Percentiles rank a stretch among this genome's conserved stretches.
Evolutionary conservation across 1,140 invertebrate genomes (phyloP).

Genomic region (Ectropis grisescens): DNA sequence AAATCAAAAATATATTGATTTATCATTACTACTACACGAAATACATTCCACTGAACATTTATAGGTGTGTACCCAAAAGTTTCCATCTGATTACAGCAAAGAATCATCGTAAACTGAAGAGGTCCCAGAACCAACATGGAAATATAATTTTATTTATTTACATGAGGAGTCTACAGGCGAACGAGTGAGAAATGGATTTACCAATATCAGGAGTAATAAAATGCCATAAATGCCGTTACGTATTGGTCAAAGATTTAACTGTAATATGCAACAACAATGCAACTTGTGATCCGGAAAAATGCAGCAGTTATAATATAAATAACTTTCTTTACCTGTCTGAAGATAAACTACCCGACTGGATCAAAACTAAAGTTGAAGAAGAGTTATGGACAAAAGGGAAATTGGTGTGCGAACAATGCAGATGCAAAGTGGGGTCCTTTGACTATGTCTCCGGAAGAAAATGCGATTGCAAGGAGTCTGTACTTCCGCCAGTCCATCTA

Average conservation of each 20-base stretch:
- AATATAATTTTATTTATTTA: too few species aligned
- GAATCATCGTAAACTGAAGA: too few species aligned
- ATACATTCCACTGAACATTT: too few species aligned
- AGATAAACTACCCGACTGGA: constrained; percentile 59
- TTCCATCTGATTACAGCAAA: too few species aligned
- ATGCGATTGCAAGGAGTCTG: constrained; percentile 67
- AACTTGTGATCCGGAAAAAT: constrained; percentile 15
- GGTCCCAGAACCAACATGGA: too few species aligned
- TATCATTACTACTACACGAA: too few species aligned
- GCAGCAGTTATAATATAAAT: constrained; percentile 35
- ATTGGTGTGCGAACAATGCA: constrained; percentile 73
- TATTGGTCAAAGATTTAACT: constrained; percentile 25
- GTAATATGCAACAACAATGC: constrained; percentile 13
- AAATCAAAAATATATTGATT: too few species aligned
- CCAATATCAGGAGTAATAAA: constrained; percentile 20
- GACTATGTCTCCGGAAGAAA: constrained; percentile 74
- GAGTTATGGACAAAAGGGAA: constrained; percentile 74
- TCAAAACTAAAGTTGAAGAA: constrained; percentile 46
- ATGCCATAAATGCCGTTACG: constrained; percentile 52
- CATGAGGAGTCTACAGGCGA: too few species aligned
- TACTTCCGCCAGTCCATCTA: constrained; percentile 70
- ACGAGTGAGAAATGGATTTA: constrained; percentile 8
- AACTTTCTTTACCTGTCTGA: constrained; percentile 54
- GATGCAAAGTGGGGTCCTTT: constrained; percentile 72
- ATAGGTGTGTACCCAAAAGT: too few species aligned